A percentile compares a stretch with the other conserved stretches of the same genome.
These are phyloP conservation scores for Pteronotus mesoamericanus DNA, from an alignment of 2,797 vertebrate species.

Conservation along the genomic window DNA sequence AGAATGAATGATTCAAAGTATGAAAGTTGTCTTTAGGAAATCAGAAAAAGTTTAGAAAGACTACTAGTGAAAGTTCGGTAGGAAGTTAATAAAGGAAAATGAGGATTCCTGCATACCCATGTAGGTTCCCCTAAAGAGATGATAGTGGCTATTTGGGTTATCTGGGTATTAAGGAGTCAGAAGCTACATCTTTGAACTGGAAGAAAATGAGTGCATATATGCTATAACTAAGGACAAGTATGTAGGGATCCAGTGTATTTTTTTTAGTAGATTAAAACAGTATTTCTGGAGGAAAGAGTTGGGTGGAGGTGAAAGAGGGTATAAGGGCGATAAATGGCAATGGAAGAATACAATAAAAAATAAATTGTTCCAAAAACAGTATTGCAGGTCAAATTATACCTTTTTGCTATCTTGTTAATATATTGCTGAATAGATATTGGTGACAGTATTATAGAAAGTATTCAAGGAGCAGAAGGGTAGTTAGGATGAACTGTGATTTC, in stretches of 20 bases:
- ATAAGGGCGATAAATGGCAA: too few relatives aligned
- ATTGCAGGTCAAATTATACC: neutral
- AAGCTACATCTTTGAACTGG: neutral
- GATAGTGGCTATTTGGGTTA: neutral
- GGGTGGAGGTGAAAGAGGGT: too few relatives aligned
- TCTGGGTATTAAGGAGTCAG: neutral
- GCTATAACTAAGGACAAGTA: neutral
- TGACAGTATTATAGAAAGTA: neutral
- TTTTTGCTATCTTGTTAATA: neutral
- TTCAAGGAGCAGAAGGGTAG: neutral
- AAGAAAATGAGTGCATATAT: neutral
- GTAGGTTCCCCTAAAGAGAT: neutral
- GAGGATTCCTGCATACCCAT: neutral
- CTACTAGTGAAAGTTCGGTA: neutral
- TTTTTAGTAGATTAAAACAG: neutral
- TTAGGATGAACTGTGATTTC: neutral
- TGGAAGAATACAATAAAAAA: too few relatives aligned
- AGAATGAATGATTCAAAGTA: neutral
- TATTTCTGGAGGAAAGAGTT: neutral
- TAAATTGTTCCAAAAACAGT: neutral
- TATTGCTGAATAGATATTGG: neutral
- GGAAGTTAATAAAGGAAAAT: neutral
- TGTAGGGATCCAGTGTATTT: neutral
- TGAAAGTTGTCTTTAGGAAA: slow-evolving; percentile 21
- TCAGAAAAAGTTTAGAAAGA: slow-evolving; percentile 17